Conservation (phyloP, 35 echinoderm and acorn worm species). For the Antedon bifida region DNA sequence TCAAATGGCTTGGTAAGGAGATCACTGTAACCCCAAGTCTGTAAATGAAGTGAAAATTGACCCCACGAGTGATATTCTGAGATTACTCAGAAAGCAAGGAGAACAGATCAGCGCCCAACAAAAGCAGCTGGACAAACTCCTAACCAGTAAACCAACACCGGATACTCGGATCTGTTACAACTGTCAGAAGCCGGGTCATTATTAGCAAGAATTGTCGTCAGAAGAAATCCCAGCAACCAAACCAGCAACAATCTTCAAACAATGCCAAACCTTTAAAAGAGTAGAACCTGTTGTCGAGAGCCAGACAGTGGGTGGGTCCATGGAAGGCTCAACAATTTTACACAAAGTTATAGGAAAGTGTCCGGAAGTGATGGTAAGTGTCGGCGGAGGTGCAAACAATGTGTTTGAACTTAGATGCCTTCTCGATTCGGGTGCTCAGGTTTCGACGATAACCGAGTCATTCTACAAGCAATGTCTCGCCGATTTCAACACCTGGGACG, state of each 20-base stretch:
- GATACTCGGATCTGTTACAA: slow-evolving; percentile 4
- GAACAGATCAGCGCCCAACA: slow-evolving; percentile 36
- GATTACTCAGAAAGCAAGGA: slow-evolving; percentile 14
- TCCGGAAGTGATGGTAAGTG: background rate
- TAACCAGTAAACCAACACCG: background rate
- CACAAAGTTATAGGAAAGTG: background rate
- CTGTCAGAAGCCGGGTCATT: slow-evolving; percentile 13
- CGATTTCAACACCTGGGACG: background rate
- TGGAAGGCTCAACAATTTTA: background rate
- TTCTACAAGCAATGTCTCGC: background rate
- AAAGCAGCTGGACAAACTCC: slow-evolving; percentile 25
- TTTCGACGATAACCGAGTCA: background rate
- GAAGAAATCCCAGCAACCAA: background rate
- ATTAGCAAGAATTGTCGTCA: slow-evolving; percentile 16
- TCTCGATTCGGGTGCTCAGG: background rate
- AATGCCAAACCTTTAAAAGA: slow-evolving; percentile 20
- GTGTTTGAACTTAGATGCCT: background rate
- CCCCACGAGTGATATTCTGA: background rate
- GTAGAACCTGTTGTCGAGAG: slow-evolving; percentile 30
- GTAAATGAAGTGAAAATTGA: background rate
- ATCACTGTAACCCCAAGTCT: background rate
- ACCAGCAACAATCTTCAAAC: no score
- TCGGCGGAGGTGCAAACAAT: background rate
- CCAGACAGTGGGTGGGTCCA: slow-evolving; percentile 13
- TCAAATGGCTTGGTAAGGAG: background rate